phyloP scores from a whole-genome alignment of 2,888 invertebrate species.

The Strigamia maritima region DNA sequence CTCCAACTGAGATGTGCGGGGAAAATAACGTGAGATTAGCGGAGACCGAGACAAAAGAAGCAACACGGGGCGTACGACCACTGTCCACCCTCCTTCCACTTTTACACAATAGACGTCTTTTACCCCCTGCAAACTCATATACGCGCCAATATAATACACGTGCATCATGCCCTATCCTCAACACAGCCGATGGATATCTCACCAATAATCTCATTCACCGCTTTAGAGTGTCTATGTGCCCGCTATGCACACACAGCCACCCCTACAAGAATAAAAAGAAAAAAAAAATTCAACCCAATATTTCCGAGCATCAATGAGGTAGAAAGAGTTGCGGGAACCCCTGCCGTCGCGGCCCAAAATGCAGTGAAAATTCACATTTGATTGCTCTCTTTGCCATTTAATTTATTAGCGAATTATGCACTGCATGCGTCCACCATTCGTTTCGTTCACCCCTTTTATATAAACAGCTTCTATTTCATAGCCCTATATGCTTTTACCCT shows the following conservation, averaged over 20 bases:
- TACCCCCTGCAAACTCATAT: constrained; percentile 12
- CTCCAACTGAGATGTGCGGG: constrained; percentile 17
- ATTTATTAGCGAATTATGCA: constrained; percentile 35
- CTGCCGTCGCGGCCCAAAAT: not conserved
- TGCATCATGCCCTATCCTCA: constrained; percentile 23
- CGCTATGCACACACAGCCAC: not conserved
- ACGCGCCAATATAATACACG: constrained; percentile 19
- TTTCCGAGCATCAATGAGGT: constrained; percentile 5
- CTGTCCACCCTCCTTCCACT: constrained; percentile 16
- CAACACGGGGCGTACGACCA: constrained; percentile 18
- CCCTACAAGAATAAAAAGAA: not conserved
- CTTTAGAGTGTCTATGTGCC: not conserved
- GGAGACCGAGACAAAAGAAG: constrained; percentile 12
- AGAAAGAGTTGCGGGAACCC: constrained; percentile 21
- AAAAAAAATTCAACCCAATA: constrained; percentile 9
- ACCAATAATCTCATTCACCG: not conserved
- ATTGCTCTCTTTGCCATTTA: constrained; percentile 30
- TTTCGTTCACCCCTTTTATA: constrained; percentile 21
- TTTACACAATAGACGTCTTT: constrained; percentile 20
- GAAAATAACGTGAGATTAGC: constrained; percentile 25
- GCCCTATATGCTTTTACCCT: constrained; percentile 1
- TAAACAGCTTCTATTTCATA: constrained; percentile 5
- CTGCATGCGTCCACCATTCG: constrained; percentile 22
- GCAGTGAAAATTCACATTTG: constrained; percentile 18
- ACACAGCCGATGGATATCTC: constrained; percentile 9